Evolutionary conservation across 2,888 invertebrate genomes (phyloP).

Genomic region (Hyposoter dolosus): DNA sequence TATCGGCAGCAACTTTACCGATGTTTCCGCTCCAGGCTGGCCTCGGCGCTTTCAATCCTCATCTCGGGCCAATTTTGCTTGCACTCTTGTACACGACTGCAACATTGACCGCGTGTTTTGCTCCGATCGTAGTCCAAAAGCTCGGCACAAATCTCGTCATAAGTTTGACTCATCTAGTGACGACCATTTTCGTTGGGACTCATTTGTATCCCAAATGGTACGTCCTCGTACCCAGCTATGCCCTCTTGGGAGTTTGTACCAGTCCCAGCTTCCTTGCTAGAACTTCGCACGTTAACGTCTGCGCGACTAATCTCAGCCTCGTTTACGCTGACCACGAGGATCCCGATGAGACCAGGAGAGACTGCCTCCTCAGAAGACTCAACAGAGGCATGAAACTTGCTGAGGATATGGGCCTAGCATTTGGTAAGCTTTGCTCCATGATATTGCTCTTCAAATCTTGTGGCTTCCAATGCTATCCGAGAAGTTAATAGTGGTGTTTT

Average conservation of each 20-base stretch:
- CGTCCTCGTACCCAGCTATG: conserved; percentile 80
- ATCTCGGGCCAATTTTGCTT: conserved; percentile 84
- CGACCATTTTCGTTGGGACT: conserved; percentile 80
- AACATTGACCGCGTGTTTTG: conserved; percentile 80
- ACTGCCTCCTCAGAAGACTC: conserved; percentile 80
- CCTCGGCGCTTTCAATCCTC: conserved; percentile 83
- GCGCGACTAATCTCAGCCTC: conserved; percentile 79
- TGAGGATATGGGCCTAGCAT: conserved; percentile 82
- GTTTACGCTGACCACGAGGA: conserved; percentile 82
- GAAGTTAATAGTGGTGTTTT: no score
- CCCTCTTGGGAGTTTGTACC: conserved; percentile 78
- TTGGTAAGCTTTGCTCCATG: conserved; percentile 72
- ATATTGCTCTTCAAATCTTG: background rate
- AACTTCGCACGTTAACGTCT: conserved; percentile 79
- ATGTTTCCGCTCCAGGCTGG: conserved; percentile 87
- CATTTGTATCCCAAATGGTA: conserved; percentile 83
- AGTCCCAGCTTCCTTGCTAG: conserved; percentile 80
- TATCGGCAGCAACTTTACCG: conserved; percentile 89
- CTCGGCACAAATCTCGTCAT: conserved; percentile 86
- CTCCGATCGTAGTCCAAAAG: conserved; percentile 86
- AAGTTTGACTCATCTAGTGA: conserved; percentile 77
- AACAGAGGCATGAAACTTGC: conserved; percentile 81
- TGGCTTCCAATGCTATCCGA: no score
- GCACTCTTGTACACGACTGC: conserved; percentile 80
- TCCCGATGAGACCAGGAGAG: conserved; percentile 81